Base-by-base conservation (phyloP, 2,888 invertebrate species). In the Flabesymbios commensalis region DNA sequence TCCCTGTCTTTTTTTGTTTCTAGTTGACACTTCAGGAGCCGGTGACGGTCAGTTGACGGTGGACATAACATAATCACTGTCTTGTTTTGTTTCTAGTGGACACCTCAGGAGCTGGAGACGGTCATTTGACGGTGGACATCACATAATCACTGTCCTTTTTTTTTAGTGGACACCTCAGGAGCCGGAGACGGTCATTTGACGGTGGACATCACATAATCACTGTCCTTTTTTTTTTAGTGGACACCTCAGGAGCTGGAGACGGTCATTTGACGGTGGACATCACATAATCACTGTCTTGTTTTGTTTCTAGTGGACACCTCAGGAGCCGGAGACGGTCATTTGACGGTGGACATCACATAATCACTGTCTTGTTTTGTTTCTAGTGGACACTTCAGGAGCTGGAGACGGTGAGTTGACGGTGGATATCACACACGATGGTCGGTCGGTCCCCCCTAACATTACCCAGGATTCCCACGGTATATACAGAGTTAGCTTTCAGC, bases 341-440 rank as follows among this genome's bases (percentile, higher is more conserved):
- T 95, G 1, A 90, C 90, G 71, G 88, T 95, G 39, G n/a, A n/a
- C 10, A 10, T 14, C 39, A n/a, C n/a, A 36, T 36, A 36, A 36
- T 14, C 24, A 5, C 19, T 22, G 19, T 57, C 7, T 24, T 33
- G 14, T 22, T 45, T 57, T 32, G n/a, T 92, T 94, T 72, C 90
- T 84, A 82, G 86, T 89, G 49, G 90, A 90, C 73, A 88, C 89
- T 0, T 86, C 90, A 5, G 88, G 87, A 43, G 90, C 91, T 10
- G 92, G 92, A 3, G 94, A 94, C 55, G 96, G 95, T 0, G 92
- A 93, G 76, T 86, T 95, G 1, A 90, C 90, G 71, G 88, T 95
- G 48, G 94, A 96, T 78, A 90, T 96, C 57, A 93, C 93, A 0
- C 91, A 94, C 62, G 54, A 62, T 26, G 81, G 81, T 2, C 62